Base-by-base conservation (phyloP, 2,113 vertebrate species). In the Nothobranchius furzeri region DNA sequence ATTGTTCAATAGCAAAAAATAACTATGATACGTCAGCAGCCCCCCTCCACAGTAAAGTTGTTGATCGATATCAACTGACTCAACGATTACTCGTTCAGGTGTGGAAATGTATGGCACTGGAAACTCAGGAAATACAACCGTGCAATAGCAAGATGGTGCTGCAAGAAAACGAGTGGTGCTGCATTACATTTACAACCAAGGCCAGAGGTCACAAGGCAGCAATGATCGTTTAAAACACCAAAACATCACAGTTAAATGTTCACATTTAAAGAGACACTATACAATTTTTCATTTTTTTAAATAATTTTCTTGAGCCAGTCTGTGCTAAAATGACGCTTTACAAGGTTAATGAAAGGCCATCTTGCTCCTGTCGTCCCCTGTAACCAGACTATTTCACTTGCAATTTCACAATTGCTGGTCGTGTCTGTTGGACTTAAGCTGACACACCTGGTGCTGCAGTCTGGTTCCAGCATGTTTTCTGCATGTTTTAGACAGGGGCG, bases 1-100 rank as follows among this genome's bases (percentile, higher is more conserved):
- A 68, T 57, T 62, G 73, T 79, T 59, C 75, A 70, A 43, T 45
- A 59, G 85, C 54, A 64, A 49, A 83, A 75, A 81, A 67, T 50
- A 78, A 72, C 61, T 17, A 9, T 42, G 70, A 64, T 45, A 60
- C 56, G 63, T 79, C 78, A 70, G 75, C 76, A 60, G 63, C 52
- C 66, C 49, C 69, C 76, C 73, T 66, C 76, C 83, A 71, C 30
- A 43, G 4, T 9, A 49, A 67, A 14, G 64, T 46, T 73, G 59
- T 60, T 80, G 76, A 85, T 83, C 75, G 68, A 78, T 78, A 77
- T 78, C 59, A 66, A 68, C 76, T 76, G 76, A 82, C 60, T 80
- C 73, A 8, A 60, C 62, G 48, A 72, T 63, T 78, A 74, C 65
- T 73, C 24, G 40, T 63, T 67, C 79, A 75, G 73, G 78, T 85